Conservation (phyloP, 53 echinoderm and acorn worm genomes). For the Patiria pectinifera region DNA sequence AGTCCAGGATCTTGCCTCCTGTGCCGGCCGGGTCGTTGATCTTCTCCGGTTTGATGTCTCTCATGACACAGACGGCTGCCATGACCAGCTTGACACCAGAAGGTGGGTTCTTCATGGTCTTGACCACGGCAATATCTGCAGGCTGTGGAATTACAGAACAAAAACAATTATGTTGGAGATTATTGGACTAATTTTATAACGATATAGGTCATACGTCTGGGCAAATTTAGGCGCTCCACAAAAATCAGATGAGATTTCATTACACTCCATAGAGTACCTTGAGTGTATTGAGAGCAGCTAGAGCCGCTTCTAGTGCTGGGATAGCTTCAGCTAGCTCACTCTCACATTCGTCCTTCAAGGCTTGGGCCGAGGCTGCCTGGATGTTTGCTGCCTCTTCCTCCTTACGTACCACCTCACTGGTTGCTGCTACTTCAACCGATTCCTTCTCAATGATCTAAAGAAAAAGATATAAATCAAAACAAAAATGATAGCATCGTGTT, state of each 20-base stretch:
- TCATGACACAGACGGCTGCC: constrained; percentile 89
- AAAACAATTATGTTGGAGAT: background rate
- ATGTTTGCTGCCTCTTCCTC: constrained; percentile 94
- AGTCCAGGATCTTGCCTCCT: constrained; percentile 99
- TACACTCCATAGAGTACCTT: constrained; percentile 66
- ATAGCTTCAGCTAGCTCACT: constrained; percentile 99
- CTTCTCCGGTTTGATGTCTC: constrained; percentile 94
- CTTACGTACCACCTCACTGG: constrained; percentile 86
- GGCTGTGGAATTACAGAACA: constrained; percentile 67
- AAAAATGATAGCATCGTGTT: background rate
- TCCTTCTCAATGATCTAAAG: constrained; percentile 93
- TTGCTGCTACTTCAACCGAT: constrained; percentile 93
- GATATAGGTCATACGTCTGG: too few relatives aligned
- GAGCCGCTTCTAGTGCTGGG: constrained; percentile 95
- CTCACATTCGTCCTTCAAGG: constrained; percentile 98
- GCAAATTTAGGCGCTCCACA: too few relatives aligned
- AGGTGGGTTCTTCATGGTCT: constrained; percentile 98
- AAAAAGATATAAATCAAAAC: background rate
- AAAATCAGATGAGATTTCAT: too few relatives aligned
- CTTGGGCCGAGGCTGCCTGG: constrained; percentile 96
- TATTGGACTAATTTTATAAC: background rate
- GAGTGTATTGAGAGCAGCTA: constrained; percentile 97
- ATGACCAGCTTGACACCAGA: constrained; percentile 94
- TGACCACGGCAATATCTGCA: constrained; percentile 95
- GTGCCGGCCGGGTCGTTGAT: constrained; percentile 96